Percentiles rank a stretch among this genome's conserved stretches.
phyloP scores from a whole-genome alignment of 2,797 vertebrate species.

The Sebastiscus tertius region DNA sequence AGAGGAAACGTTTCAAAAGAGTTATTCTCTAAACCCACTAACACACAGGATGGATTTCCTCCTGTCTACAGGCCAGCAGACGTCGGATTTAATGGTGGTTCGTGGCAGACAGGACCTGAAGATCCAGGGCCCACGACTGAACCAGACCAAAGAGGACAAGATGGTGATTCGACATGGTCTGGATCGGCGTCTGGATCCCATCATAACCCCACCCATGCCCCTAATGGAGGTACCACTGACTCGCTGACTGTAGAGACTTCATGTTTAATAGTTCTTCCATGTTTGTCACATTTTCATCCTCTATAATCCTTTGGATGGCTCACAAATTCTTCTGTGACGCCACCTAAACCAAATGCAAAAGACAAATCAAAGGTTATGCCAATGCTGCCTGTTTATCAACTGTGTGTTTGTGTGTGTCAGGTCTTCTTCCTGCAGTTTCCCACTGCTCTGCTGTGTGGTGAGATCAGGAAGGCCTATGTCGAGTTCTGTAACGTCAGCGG shows the following conservation, averaged over 20 bases:
- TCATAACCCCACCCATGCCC: slow-evolving; percentile 94
- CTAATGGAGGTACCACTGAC: slow-evolving; percentile 90
- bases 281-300: neutral
- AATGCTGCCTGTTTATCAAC: too few species aligned
- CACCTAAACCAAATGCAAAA: too few species aligned
- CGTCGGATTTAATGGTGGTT: slow-evolving; percentile 84
- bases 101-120: slow-evolving; percentile 93
- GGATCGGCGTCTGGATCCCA: slow-evolving; percentile 92
- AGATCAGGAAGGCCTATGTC: slow-evolving; percentile 94
- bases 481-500: slow-evolving; percentile 96
- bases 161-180: slow-evolving; percentile 91
- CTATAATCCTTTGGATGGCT: neutral
- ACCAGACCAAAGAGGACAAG: slow-evolving; percentile 97
- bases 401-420: slow-evolving; percentile 69
- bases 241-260: neutral
- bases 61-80: slow-evolving; percentile 74
- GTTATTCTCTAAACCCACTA: neutral
- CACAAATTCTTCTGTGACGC: neutral
- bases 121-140: slow-evolving; percentile 94
- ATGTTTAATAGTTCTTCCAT: too few species aligned
- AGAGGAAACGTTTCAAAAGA: too few species aligned
- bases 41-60: neutral
- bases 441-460: slow-evolving; percentile 95
- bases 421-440: slow-evolving; percentile 99
- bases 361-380: too few species aligned